These are phyloP conservation scores for Horisme vitalbata DNA, from an alignment of 2,888 invertebrate genomes.

Conservation along the genomic window DNA sequence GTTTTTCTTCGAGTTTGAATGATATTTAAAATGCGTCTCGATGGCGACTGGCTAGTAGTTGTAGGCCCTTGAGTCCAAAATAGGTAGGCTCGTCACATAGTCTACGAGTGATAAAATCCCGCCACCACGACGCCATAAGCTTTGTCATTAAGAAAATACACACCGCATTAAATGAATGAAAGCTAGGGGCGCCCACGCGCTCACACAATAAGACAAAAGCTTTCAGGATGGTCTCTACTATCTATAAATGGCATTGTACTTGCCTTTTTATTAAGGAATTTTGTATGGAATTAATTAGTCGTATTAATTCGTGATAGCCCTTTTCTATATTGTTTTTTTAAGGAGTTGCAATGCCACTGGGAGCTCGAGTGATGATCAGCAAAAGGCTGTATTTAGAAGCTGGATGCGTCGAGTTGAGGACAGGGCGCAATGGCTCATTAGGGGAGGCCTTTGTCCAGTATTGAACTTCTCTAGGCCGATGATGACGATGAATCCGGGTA, in stretches of 20 bases:
- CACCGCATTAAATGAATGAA: constrained; percentile 66
- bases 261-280: constrained; percentile 27
- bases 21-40: constrained; percentile 11
- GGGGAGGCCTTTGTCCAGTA: too few species aligned
- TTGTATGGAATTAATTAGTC: constrained; percentile 33
- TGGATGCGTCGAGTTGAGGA: too few species aligned
- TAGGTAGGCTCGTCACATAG: constrained; percentile 38
- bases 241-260: constrained; percentile 44
- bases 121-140: constrained; percentile 56
- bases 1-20: not conserved
- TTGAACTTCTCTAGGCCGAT: too few species aligned
- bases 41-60: constrained; percentile 14
- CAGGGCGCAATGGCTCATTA: too few species aligned
- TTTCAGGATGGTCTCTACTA: constrained; percentile 53
- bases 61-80: constrained; percentile 25
- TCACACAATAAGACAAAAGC: constrained; percentile 65
- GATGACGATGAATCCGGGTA: too few species aligned
- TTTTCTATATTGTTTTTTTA: too few species aligned
- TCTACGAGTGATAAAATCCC: constrained; percentile 43
- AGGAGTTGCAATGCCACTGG: too few species aligned
- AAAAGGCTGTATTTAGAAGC: too few species aligned
- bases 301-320: too few species aligned
- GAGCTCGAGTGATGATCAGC: too few species aligned
- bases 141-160: constrained; percentile 67
- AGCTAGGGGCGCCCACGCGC: constrained; percentile 70